Conservation (phyloP, 2,113 vertebrate genomes). For the Ammodytes marinus region DNA sequence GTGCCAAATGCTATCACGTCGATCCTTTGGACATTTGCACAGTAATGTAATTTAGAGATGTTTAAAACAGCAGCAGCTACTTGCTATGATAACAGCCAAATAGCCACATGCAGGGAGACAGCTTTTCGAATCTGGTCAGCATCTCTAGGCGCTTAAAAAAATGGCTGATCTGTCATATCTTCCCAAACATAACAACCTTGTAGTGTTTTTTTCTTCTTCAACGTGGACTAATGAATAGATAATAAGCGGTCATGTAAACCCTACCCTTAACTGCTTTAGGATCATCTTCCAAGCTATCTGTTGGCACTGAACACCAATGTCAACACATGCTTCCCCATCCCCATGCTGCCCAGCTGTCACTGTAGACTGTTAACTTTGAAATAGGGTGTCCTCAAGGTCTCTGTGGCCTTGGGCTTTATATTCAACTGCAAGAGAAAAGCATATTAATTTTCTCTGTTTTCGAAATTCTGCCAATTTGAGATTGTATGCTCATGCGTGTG, state of each 20-base stretch:
- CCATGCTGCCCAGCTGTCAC: slow-evolving; percentile 17
- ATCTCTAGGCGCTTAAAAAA: slow-evolving; percentile 1
- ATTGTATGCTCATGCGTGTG: too few relatives aligned
- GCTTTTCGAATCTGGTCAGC: slow-evolving; percentile 16
- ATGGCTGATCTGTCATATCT: neutral
- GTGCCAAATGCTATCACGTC: neutral
- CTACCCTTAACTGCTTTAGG: slow-evolving; percentile 45
- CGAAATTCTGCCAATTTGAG: neutral
- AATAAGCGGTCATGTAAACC: slow-evolving; percentile 48
- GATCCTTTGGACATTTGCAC: neutral
- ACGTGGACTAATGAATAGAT: slow-evolving; percentile 52
- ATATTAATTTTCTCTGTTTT: neutral
- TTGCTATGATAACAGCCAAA: neutral
- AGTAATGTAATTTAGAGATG: neutral
- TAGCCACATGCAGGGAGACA: slow-evolving; percentile 4
- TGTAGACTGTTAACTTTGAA: neutral
- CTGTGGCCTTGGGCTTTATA: neutral
- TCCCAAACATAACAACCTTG: neutral
- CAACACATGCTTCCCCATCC: slow-evolving; percentile 28
- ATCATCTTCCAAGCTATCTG: slow-evolving; percentile 58
- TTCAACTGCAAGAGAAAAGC: neutral
- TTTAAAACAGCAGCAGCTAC: slow-evolving; percentile 11
- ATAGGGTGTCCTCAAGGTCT: slow-evolving; percentile 3
- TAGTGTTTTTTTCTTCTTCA: neutral
- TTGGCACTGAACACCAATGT: slow-evolving; percentile 52